Evolutionary conservation across 2,113 vertebrate genomes (phyloP).

Genomic region (Epinephelus fuscoguttatus): DNA sequence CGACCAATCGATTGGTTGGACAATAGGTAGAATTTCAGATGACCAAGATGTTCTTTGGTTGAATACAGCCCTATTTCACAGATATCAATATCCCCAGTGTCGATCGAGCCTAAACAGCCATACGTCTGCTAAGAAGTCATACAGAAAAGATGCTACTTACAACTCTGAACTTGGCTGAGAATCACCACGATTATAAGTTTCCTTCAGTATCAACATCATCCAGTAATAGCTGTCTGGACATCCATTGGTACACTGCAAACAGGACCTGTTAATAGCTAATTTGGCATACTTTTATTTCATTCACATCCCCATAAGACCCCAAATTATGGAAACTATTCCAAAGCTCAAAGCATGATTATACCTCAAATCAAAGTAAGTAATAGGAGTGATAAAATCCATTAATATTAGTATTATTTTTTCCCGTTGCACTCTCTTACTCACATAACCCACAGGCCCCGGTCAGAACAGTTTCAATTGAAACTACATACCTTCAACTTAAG

Average conservation of each 20-base stretch:
- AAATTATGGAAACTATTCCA: not conserved
- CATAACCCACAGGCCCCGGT: not conserved
- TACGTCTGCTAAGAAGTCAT: not conserved
- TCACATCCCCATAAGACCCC: not conserved
- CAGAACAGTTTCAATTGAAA: slow-evolving; percentile 3
- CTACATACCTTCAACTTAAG: not conserved
- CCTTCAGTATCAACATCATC: not conserved
- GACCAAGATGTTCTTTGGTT: no score
- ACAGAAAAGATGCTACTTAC: not conserved
- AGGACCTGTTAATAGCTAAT: not conserved
- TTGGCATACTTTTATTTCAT: no score
- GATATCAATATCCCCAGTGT: not conserved
- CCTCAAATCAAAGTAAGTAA: not conserved
- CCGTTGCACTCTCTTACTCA: not conserved
- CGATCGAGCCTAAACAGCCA: not conserved
- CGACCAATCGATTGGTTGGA: no score
- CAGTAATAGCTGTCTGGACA: not conserved
- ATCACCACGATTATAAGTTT: not conserved
- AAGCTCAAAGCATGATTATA: not conserved
- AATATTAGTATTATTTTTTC: not conserved
- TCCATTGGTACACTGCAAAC: not conserved
- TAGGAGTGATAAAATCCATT: not conserved
- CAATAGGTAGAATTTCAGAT: no score
- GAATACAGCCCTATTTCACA: no score
- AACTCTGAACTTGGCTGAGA: not conserved